Percentiles rank a stretch among this genome's conserved stretches.
Conservation (phyloP, 1,140 invertebrate species). For the Agraylea sexmaculata region DNA sequence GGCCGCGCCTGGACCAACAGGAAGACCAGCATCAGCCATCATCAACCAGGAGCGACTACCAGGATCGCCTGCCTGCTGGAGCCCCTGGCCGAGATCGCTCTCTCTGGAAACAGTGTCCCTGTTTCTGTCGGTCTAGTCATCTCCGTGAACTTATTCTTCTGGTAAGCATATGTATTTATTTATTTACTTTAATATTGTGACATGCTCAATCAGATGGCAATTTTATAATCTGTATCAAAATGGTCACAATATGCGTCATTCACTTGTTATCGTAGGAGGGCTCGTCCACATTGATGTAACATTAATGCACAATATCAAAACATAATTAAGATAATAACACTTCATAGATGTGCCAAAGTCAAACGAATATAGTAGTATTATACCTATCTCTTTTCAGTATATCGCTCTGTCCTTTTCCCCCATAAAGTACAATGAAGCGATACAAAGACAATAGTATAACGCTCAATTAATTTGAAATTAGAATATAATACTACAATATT, state of each 20-base stretch:
- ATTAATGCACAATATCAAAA: neutral
- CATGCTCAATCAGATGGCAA: neutral
- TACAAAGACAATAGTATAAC: neutral
- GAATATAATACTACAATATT: no score
- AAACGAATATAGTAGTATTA: no score
- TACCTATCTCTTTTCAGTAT: no score
- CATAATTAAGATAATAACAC: slow-evolving; percentile 6
- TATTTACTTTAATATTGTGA: slow-evolving; percentile 1
- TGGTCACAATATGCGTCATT: neutral
- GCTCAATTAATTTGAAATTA: no score
- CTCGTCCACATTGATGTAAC: neutral
- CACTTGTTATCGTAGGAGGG: neutral
- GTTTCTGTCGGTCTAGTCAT: slow-evolving; percentile 11
- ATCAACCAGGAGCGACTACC: no score
- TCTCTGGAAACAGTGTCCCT: no score
- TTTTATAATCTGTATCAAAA: neutral
- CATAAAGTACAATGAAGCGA: slow-evolving; percentile 1
- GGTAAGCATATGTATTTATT: slow-evolving; percentile 10
- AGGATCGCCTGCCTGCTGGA: no score
- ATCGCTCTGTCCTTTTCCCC: slow-evolving; percentile 7
- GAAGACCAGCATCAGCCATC: no score
- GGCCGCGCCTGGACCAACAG: no score
- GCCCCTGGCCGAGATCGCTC: no score
- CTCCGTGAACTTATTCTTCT: slow-evolving; percentile 13
- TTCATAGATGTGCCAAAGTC: slow-evolving; percentile 3